Conservation (phyloP, 2,113 vertebrate genomes). For the Benthochromis sp. region DNA sequence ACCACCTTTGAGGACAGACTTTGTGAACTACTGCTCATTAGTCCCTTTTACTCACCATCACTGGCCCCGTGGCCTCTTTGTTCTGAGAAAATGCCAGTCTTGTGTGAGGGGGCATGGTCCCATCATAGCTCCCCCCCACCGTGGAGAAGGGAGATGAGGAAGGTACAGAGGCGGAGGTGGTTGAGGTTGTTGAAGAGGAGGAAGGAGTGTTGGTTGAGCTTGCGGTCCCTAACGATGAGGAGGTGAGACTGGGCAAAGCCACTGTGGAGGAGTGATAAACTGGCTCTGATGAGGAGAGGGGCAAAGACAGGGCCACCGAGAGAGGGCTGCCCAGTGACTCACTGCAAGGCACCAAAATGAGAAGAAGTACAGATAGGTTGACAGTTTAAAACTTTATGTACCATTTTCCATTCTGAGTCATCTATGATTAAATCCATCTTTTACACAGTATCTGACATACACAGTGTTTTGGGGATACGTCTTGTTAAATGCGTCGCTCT, state of each 20-base stretch:
- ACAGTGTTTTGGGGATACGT: neutral
- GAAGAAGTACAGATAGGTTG: neutral
- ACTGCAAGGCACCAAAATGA: conserved; percentile 18
- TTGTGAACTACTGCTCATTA: neutral
- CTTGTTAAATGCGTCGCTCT: neutral
- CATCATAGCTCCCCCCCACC: conserved; percentile 63
- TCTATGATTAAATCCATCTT: neutral
- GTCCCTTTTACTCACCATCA: conserved; percentile 57
- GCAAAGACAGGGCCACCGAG: conserved; percentile 56
- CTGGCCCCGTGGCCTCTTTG: conserved; percentile 64
- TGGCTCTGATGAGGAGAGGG: conserved; percentile 65
- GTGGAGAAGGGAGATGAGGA: conserved; percentile 57
- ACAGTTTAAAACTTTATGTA: neutral
- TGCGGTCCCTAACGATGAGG: conserved; percentile 56
- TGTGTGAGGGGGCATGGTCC: conserved; percentile 57
- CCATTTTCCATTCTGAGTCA: neutral
- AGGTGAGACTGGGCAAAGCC: conserved; percentile 56
- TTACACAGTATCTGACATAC: neutral
- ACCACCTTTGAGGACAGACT: neutral
- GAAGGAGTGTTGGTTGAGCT: conserved; percentile 32
- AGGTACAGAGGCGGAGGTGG: conserved; percentile 39
- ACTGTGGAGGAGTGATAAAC: conserved; percentile 62
- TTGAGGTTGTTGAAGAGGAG: conserved; percentile 44
- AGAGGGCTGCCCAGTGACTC: conserved; percentile 64
- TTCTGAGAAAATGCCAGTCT: conserved; percentile 67